Base-by-base conservation (phyloP, 1,140 invertebrate genomes). In the Solen grandis region DNA sequence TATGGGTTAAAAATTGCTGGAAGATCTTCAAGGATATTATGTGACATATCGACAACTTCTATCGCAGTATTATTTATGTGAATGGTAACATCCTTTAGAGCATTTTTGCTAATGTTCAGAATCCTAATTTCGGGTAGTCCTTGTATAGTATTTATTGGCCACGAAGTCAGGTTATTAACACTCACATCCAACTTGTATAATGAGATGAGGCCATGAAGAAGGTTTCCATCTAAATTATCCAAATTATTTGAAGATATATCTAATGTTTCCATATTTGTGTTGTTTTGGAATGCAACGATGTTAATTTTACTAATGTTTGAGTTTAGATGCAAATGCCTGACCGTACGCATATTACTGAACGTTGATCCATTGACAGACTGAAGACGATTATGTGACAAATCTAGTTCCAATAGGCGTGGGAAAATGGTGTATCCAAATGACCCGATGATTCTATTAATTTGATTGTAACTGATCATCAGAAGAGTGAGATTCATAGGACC, bases 101-200 rank as follows among this genome's bases (percentile, higher is more conserved):
- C n/a, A 27, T 41, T 74, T 74, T 8, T 59, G n/a, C 5, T 59
- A 29, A 22, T 60, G n/a, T 36, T 60, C 41, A 60, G 62, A n/a
- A 16, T 22, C 22, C 29, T 74, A 19, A 22, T 60, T 29, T 4
- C 29, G 41, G 22, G 25, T 25, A 25, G 38, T 52, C 10, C 62
- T 59, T 41, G 13, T 36, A 38, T 60, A 74, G 0, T 60, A 5
- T 8, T n/a, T 46, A 60, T 74, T 57, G 33, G 59, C 57, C 10
- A 74, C n/a, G 13, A 38, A 5, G 19, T 33, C 29, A 74, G 59
- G 19, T 38, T 27, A 25, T 74, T 74, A 10, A 16, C 14, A 16
- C 41, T 16, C 25, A 74, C 14, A 60, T 60, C n/a, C 22, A 74
- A 60, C 8, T 16, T 8, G 8, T 3, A 14, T 36, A 74, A 14